Percentiles rank a stretch among this genome's conserved stretches.
Evolutionary conservation across 1,140 invertebrate genomes (phyloP).

Genomic region (Bombus vancouverensis): DNA sequence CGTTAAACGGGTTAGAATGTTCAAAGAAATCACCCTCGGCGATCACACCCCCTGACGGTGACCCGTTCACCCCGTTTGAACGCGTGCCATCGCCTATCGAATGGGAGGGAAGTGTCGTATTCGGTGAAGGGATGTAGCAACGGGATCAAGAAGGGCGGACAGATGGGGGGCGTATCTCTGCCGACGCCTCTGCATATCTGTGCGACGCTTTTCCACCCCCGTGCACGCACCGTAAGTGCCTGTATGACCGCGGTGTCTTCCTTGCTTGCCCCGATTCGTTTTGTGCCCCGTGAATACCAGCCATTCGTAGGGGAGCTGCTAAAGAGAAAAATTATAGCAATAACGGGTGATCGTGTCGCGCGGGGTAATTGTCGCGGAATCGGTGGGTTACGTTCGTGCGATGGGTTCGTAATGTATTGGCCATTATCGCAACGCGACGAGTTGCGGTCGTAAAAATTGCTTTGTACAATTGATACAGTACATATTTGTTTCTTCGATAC

Average conservation of each 20-base stretch:
- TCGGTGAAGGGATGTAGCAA: conserved; percentile 15
- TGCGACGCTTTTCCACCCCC: conserved; percentile 41
- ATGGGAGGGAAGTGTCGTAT: conserved; percentile 1
- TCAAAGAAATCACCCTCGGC: conserved; percentile 41
- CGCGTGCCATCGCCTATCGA: conserved; percentile 41
- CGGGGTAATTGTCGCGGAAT: conserved; percentile 52
- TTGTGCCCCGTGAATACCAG: conserved; percentile 37
- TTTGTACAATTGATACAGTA: conserved; percentile 13
- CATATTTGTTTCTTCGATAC: not conserved
- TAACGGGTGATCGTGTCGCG: conserved; percentile 53
- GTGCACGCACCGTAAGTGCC: conserved; percentile 62
- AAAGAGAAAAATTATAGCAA: conserved; percentile 65
- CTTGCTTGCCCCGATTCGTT: conserved; percentile 58
- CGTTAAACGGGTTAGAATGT: conserved; percentile 70
- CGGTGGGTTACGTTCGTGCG: conserved; percentile 37
- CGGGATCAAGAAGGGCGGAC: conserved; percentile 63
- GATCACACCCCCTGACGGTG: conserved; percentile 41
- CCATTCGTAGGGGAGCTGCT: conserved; percentile 33
- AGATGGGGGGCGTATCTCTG: conserved; percentile 74
- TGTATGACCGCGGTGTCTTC: conserved; percentile 59
- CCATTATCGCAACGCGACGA: conserved; percentile 48
- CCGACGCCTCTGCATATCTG: conserved; percentile 32
- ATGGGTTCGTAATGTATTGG: conserved; percentile 43
- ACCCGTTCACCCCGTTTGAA: conserved; percentile 49
- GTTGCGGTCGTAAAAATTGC: conserved; percentile 50